Evolutionary conservation across 2,888 invertebrate genomes (phyloP), one percentile per base, ranked within the genome.

Genomic region (Eupithecia vulgata): DNA sequence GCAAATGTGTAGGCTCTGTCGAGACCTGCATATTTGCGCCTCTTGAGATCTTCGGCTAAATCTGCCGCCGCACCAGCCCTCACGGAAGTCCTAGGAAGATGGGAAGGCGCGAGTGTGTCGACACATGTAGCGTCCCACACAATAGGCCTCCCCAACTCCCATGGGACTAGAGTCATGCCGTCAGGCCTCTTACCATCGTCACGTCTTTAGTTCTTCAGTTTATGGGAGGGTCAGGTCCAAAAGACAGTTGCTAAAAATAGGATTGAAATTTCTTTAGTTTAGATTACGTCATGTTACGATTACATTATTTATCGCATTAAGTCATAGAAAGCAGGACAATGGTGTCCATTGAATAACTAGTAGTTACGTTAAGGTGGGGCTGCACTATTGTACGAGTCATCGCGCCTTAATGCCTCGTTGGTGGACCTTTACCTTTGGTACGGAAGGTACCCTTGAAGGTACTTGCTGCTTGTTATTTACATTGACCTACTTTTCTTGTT

Each of bases 241-340:
- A 17, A n/a, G 21, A n/a, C 48, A 8, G n/a, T 52, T 25, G 25
- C 25, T 57, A 5, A 25, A 12, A 25, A 21, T 8, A 57, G 10
- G 52, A n/a, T 35, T 21, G 34, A 64, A 35, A 21, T 12, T n/a
- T n/a, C 35, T 37, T 37, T n/a, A 42, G 40, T 42, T 25, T 15
- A 40, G 21, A 61, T 65, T 65, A 65, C 65, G 15, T 65, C 65
- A 65, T 34, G 61, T 7, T 34, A 61, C 57, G 25, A 57, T 65
- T 40, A 25, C 15, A 37, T 40, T 25, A 7, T 25, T 65, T 42
- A 25, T 65, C 40, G 30, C 61, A 65, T 65, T 65, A 65, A 30
- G 65, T 40, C 40, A 40, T 65, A 65, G 65, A 65, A 65, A 65
- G 65, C 65, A 65, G 42, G 40, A 65, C 65, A 65, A 65, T 65